Evolutionary conservation across 2,888 invertebrate species (phyloP).

Genomic region (Scelioninae gen. 1): DNA sequence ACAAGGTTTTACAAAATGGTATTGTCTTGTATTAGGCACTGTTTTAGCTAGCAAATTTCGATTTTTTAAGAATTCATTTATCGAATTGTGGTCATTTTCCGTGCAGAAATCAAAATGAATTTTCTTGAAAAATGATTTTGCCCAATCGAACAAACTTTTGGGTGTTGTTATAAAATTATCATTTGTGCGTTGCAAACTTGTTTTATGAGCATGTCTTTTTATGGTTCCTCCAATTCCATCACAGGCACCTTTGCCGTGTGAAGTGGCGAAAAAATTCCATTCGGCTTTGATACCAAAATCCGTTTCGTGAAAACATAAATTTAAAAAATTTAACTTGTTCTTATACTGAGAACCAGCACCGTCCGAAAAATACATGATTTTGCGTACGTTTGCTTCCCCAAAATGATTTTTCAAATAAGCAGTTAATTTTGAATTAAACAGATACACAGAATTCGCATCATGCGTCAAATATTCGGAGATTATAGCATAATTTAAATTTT

Average conservation of each 20-base stretch:
- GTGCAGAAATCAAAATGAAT: too few species aligned
- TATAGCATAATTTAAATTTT: constrained; percentile 13
- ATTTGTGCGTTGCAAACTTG: not conserved
- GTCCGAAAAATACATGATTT: constrained; percentile 19
- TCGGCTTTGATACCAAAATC: constrained; percentile 4
- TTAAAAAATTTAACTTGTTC: constrained; percentile 38
- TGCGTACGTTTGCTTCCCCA: constrained; percentile 5
- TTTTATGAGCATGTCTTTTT: not conserved
- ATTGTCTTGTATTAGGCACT: too few species aligned
- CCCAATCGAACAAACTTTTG: too few species aligned
- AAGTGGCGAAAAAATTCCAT: constrained; percentile 12
- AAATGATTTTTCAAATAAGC: not conserved
- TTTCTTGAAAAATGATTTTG: too few species aligned
- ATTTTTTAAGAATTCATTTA: too few species aligned
- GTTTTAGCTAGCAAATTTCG: too few species aligned
- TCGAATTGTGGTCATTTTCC: too few species aligned
- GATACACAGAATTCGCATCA: not conserved
- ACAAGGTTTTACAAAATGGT: too few species aligned
- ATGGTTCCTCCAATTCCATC: constrained; percentile 2
- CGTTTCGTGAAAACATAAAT: constrained; percentile 15
- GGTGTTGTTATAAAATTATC: too few species aligned
- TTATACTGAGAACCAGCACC: constrained; percentile 30
- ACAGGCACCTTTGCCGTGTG: constrained; percentile 14
- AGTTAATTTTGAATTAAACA: constrained; percentile 18
- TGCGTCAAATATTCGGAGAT: constrained; percentile 14